Evolutionary conservation across 2,113 vertebrate genomes (phyloP).

Genomic region (Pipa parva): DNA sequence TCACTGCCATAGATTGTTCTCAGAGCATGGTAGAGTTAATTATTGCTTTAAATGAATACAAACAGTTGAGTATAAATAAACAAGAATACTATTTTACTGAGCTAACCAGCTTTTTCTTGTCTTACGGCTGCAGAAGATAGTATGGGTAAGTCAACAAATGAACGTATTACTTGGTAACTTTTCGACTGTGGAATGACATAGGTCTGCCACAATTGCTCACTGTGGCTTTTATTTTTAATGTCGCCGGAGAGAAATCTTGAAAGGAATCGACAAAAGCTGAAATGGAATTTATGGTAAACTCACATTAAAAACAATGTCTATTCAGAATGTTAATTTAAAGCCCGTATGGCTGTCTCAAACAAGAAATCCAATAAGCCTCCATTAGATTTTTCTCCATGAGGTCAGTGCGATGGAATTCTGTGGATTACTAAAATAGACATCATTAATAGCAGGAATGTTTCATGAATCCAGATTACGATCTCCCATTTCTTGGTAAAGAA

Average conservation of each 20-base stretch:
- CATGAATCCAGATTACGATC: not conserved
- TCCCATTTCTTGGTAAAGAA: constrained; percentile 22
- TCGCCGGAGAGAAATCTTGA: not conserved
- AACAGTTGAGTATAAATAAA: not conserved
- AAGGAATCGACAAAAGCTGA: not conserved
- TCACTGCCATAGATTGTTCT: no score
- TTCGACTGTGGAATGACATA: constrained; percentile 34
- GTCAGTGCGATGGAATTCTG: constrained; percentile 42
- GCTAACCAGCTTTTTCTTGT: constrained; percentile 45
- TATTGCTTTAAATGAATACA: not conserved
- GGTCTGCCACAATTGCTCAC: not conserved
- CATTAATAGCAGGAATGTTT: constrained; percentile 42
- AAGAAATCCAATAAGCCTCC: constrained; percentile 30
- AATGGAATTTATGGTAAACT: constrained; percentile 30
- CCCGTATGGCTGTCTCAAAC: not conserved
- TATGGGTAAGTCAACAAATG: constrained; percentile 45
- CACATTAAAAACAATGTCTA: constrained; percentile 27
- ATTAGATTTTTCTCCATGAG: constrained; percentile 35
- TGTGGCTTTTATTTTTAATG: not conserved
- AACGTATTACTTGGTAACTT: constrained; percentile 20
- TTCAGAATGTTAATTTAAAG: constrained; percentile 35
- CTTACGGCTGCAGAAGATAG: constrained; percentile 50
- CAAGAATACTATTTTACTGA: not conserved
- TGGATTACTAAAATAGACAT: constrained; percentile 33
- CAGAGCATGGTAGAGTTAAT: not conserved